Evolutionary conservation across 1,140 invertebrate genomes (phyloP), one percentile per base, ranked within the genome.

Genomic region (Piezodorus guildinii): DNA sequence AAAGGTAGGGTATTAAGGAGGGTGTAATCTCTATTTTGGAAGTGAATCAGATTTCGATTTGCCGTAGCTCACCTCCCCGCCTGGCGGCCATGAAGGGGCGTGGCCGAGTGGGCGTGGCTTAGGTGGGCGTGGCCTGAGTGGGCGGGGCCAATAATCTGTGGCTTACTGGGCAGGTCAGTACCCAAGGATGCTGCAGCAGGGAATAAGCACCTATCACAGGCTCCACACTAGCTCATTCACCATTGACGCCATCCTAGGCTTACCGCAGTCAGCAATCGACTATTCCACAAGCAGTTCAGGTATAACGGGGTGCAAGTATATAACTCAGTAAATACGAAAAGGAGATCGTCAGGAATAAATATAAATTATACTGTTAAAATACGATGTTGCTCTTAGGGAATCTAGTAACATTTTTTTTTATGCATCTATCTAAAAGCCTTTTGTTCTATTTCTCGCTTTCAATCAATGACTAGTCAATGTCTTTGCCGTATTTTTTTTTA

Each of bases 31-130:
- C n/a, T 49, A 49, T 49, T 49, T 49, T 49, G 2, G 46, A 21
- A 49, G 46, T 49, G 46, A 49, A 49, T 49, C n/a, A 49, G 46
- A 49, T 49, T 49, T 49, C 46, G 46, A 49, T 49, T 49, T 49
- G n/a, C 17, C 6, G 10, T 14, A 17, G 10, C 46, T 17, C 12
- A 19, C 46, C 46, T 2, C 8, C 34, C 34, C 34, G 1, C 34
- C 6, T 5, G 34, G 34, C 34, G 34, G 34, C 46, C n/a, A 19
- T 49, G 10, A n/a, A 21, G 1, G 16, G 46, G 19, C 19, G 46
- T 19, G n/a, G 46, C n/a, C 46, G 12, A 17, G 46, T n/a, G 16
- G 46, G 19, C n/a, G 46, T 21, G 46, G 5, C n/a, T 1, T 21
- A 5, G 12, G 19, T 9, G 19, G 46, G 19, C 19, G 46, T 21